Evolutionary conservation across 2,797 vertebrate species (phyloP), one percentile per base, ranked within the genome.

Genomic region (Cetoscarus ocellatus): DNA sequence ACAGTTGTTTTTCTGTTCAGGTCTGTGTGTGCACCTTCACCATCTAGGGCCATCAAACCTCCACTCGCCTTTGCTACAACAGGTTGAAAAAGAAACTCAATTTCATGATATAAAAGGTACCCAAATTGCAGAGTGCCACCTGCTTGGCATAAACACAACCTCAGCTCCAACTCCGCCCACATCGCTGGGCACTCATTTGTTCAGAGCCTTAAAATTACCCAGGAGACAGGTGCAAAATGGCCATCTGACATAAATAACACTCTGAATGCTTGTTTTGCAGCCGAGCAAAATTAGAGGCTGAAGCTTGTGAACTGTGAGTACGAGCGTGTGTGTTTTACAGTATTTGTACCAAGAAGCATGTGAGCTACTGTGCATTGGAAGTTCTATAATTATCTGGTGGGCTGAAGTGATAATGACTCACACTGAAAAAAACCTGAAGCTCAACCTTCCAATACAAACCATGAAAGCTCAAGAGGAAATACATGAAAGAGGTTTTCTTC

Each of bases 111-210:
- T 68, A 69, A 65, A 55, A 44, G 61, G 9, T 13, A 18, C 49
- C 15, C 42, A 7, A 50, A 56, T 54, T 67, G 44, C 39, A 49
- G n/a, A 14, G 61, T 52, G 43, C 60, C 48, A 55, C 38, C 59
- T 64, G 61, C 42, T 73, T 12, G 5, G 49, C 53, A 47, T 70
- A 72, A 77, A 75, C 44, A 50, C 64, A n/a, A 60, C 58, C 47
- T 85, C 39, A 19, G 51, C 61, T 69, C 35, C 63, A 64, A 34
- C 66, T 44, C 51, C 45, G 56, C 42, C 77, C 45, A 65, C 61
- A 75, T 56, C 10, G 7, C 56, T 36, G 56, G 72, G 61, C 56
- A 53, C 61, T 15, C 39, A 8, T 50, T 71, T 70, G 6, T 56
- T 70, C 48, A 11, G 17, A 65, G 60, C 13, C 42, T 51, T 56